Conservation (phyloP, 2,888 invertebrate genomes). For the Auanema freiburgensis region DNA sequence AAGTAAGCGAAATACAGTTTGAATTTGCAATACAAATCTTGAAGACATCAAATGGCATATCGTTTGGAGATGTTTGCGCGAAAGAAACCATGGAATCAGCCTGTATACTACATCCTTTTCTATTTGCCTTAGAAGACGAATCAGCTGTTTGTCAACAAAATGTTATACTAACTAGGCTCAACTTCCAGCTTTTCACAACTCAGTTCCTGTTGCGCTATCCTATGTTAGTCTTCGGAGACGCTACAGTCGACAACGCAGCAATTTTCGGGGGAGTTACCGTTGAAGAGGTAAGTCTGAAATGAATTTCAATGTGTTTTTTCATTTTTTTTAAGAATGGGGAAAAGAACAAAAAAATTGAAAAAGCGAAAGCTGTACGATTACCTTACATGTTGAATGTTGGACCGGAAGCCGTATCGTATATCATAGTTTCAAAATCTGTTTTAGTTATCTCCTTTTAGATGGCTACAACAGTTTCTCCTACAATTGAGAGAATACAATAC, state of each 20-base stretch:
- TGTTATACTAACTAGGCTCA: neutral
- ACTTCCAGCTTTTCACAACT: slow-evolving; percentile 25
- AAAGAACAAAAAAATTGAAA: slow-evolving; percentile 46
- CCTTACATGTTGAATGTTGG: slow-evolving; percentile 49
- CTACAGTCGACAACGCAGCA: slow-evolving; percentile 57
- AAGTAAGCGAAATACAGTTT: slow-evolving; percentile 22
- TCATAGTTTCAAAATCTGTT: neutral
- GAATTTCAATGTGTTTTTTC: neutral
- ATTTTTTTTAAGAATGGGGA: slow-evolving; percentile 30
- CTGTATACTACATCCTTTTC: slow-evolving; percentile 40
- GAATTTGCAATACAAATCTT: slow-evolving; percentile 2
- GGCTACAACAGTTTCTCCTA: too few relatives aligned
- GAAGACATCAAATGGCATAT: slow-evolving; percentile 27
- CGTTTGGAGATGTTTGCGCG: slow-evolving; percentile 25
- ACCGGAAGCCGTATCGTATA: slow-evolving; percentile 30
- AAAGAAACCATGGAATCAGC: slow-evolving; percentile 27
- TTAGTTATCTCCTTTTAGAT: neutral
- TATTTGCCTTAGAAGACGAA: slow-evolving; percentile 37
- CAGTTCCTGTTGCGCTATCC: slow-evolving; percentile 54
- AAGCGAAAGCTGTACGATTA: slow-evolving; percentile 53
- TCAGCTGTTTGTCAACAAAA: slow-evolving; percentile 3
- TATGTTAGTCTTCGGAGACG: slow-evolving; percentile 46
- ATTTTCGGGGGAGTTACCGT: slow-evolving; percentile 55
- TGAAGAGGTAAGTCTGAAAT: slow-evolving; percentile 5
- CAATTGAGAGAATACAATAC: slow-evolving; percentile 19